Percentiles rank a stretch among this genome's conserved stretches.
phyloP scores from a whole-genome alignment of 2,797 vertebrate genomes.

The Falco naumanni region DNA sequence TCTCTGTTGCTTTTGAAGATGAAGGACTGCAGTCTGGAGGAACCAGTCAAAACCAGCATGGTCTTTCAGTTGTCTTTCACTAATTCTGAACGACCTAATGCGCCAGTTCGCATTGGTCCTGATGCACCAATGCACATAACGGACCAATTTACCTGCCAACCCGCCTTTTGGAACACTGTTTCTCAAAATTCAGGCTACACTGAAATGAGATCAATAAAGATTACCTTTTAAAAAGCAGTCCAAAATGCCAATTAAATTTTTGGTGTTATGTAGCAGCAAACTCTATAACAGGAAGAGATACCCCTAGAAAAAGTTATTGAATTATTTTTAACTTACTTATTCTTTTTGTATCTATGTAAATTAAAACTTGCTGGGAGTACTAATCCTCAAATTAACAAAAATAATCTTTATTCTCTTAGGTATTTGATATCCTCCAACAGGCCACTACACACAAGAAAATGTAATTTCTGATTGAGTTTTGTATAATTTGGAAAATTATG shows the following conservation, averaged over 20 bases:
- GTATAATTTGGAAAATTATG: not conserved
- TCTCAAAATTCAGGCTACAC: not conserved
- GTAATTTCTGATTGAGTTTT: not conserved
- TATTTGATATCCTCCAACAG: not conserved
- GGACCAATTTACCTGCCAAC: not conserved
- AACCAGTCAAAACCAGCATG: not conserved
- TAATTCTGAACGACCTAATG: not conserved
- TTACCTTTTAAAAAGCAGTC: not conserved
- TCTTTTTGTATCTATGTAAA: not conserved
- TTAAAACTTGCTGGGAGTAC: not conserved
- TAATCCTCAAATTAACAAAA: not conserved
- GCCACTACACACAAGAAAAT: not conserved
- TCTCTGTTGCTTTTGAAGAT: constrained; percentile 20
- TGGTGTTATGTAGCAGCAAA: not conserved
- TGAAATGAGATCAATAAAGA: not conserved
- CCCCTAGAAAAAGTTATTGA: not conserved
- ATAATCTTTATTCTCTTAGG: not conserved
- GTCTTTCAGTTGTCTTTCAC: not conserved
- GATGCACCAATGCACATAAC: not conserved
- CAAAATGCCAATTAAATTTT: not conserved
- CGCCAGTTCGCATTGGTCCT: not conserved
- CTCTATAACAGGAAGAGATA: not conserved
- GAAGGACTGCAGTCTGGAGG: not conserved
- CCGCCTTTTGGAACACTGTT: not conserved
- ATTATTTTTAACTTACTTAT: not conserved